Evolutionary conservation across 2,888 invertebrate species (phyloP).

Genomic region (Meghimatium bilineatum): DNA sequence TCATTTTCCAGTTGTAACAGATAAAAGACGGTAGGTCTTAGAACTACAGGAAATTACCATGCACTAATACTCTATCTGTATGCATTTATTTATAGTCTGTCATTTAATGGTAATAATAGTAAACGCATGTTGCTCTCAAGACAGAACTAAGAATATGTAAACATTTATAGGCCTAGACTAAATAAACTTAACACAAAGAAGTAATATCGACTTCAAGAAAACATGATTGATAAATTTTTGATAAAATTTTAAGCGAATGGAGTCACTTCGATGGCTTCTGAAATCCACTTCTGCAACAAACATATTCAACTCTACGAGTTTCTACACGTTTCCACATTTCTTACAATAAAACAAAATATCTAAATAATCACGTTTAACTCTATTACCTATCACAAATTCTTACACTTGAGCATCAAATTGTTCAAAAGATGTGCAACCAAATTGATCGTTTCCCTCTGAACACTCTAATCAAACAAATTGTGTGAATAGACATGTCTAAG

Average conservation of each 20-base stretch:
- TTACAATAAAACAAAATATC: neutral
- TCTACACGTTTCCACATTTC: neutral
- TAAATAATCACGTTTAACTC: neutral
- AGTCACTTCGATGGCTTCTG: neutral
- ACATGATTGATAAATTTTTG: no score
- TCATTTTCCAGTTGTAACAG: no score
- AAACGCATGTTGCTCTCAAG: no score
- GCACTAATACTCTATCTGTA: no score
- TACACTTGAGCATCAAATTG: neutral
- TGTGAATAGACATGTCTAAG: conserved; percentile 11
- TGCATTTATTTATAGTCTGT: no score
- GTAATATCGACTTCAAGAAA: no score
- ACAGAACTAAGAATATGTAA: no score
- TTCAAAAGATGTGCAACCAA: conserved; percentile 1
- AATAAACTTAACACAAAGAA: no score
- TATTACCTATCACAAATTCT: neutral
- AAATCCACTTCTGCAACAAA: neutral
- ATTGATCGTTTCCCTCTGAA: conserved; percentile 32
- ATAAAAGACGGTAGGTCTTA: no score
- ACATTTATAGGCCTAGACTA: no score
- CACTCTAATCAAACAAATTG: neutral
- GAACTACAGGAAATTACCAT: no score
- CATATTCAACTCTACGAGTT: neutral
- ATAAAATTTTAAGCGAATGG: neutral
- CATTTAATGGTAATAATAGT: no score